Evolutionary conservation across 2,888 invertebrate species (phyloP).

Genomic region (Chouioia cunea): DNA sequence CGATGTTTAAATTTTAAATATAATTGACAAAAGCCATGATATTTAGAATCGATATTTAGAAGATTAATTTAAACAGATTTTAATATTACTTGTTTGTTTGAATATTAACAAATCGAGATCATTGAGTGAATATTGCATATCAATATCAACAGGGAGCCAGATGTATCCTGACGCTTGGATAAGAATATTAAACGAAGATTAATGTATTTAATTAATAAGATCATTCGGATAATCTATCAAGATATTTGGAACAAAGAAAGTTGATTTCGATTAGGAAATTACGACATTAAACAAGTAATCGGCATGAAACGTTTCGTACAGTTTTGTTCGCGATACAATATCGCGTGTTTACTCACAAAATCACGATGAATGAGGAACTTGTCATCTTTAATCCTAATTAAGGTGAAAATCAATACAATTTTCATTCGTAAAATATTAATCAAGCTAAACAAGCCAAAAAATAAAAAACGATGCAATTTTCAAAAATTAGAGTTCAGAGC

Average conservation of each 20-base stretch:
- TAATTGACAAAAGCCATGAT: conserved; percentile 38
- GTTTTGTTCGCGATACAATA: background rate
- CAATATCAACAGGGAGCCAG: too few species aligned
- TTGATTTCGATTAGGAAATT: background rate
- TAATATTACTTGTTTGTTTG: background rate
- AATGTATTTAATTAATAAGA: background rate
- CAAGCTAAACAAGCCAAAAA: background rate
- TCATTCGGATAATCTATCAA: too few species aligned
- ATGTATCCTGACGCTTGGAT: too few species aligned
- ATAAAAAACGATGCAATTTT: background rate
- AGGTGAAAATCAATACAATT: background rate
- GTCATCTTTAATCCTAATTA: conserved; percentile 1
- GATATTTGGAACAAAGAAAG: too few species aligned
- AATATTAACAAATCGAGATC: too few species aligned
- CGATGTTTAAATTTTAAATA: conserved; percentile 18
- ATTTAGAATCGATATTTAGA: too few species aligned
- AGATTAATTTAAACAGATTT: conserved; percentile 4
- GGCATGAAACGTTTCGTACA: background rate
- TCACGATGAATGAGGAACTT: conserved; percentile 14
- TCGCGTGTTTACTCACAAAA: background rate
- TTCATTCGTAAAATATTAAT: background rate
- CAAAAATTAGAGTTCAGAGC: conserved; percentile 17
- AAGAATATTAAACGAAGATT: background rate
- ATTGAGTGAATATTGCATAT: too few species aligned
- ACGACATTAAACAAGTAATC: background rate